Conservation (phyloP, 2,113 vertebrate species). For the Barnardius zonarius region DNA sequence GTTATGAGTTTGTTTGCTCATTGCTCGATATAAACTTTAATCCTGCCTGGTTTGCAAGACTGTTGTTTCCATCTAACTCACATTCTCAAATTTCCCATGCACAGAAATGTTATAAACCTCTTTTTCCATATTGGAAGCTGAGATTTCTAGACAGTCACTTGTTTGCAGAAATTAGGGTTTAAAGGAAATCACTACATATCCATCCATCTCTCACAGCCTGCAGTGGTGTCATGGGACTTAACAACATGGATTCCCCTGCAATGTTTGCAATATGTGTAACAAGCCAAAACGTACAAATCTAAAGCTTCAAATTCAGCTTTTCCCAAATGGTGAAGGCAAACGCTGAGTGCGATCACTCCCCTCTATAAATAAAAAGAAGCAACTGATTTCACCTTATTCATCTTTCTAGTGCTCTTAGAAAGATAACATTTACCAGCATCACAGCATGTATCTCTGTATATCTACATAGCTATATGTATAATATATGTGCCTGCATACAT, state of each 20-base stretch:
- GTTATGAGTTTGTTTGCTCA: neutral
- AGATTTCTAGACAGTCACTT: neutral
- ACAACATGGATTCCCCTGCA: neutral
- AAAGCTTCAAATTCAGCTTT: neutral
- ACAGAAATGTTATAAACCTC: neutral
- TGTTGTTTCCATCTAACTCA: neutral
- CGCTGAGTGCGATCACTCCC: neutral
- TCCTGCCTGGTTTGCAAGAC: neutral
- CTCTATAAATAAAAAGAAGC: neutral
- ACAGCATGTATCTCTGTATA: neutral
- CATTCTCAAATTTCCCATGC: neutral
- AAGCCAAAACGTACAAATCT: neutral
- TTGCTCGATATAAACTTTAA: neutral
- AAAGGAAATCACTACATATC: neutral
- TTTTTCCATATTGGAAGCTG: neutral
- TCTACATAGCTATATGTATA: rapidly evolving
- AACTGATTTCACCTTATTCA: neutral
- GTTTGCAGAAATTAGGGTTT: slow-evolving; percentile 14
- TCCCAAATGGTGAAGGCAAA: neutral
- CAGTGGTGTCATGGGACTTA: neutral
- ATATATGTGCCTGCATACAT: no score
- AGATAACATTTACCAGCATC: neutral
- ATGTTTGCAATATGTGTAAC: neutral
- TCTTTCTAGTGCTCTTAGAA: neutral
- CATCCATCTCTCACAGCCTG: neutral